Evolutionary conservation across 2,113 vertebrate species (phyloP).

Genomic region (Aythya baeri): DNA sequence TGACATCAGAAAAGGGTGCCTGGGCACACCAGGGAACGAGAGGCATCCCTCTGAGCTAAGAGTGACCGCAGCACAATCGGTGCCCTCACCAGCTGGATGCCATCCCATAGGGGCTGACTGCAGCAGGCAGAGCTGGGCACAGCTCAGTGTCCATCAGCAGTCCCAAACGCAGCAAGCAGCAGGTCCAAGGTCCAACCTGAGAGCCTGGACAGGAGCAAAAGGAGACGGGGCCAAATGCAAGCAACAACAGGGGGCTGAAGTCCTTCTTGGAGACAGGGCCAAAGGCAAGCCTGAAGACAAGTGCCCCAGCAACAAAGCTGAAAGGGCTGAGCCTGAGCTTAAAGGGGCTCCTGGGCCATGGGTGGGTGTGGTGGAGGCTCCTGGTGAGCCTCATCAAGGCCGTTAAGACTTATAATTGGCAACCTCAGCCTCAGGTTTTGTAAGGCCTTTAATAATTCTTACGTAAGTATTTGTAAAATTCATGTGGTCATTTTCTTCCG

Average conservation of each 20-base stretch:
- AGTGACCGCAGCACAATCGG: too few relatives aligned
- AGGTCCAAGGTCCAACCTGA: not conserved
- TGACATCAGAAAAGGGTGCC: not conserved
- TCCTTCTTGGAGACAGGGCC: accelerated
- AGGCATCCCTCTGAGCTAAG: not conserved
- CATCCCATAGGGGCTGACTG: not conserved
- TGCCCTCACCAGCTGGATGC: not conserved
- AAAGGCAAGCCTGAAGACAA: not conserved
- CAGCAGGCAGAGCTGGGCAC: not conserved
- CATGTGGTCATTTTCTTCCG: not conserved
- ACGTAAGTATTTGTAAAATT: not conserved
- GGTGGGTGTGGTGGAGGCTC: not conserved
- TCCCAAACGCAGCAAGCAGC: not conserved
- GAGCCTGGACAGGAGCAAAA: not conserved
- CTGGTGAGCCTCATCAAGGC: not conserved
- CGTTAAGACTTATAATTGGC: not conserved
- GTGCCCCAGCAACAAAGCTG: accelerated
- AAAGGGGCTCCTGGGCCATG: not conserved
- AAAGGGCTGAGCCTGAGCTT: not conserved
- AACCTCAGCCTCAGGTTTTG: not conserved
- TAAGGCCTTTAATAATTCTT: not conserved
- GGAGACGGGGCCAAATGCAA: not conserved
- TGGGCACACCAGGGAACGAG: not conserved
- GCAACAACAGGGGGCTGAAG: not conserved
- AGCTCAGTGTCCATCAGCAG: not conserved